Evolutionary conservation across 2,113 vertebrate species (phyloP), one percentile per base, ranked within the genome.

Genomic region (Delphinapterus leucas): DNA sequence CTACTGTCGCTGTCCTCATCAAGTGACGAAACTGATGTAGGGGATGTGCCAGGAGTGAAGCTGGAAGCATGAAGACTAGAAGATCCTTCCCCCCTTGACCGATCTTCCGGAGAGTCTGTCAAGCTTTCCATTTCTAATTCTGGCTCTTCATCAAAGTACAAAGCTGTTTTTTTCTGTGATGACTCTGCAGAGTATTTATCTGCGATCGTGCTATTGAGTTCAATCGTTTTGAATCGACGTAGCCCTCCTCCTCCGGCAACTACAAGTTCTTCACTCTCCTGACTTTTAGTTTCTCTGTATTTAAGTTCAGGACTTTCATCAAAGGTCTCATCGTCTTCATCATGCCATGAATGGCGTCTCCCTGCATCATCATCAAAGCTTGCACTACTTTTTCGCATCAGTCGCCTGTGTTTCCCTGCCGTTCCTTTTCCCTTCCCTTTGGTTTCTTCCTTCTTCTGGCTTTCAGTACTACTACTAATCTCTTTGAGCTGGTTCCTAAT

Each of bases 1-100:
- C 99, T 99, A 89, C 99, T 99, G 98, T 99, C 99, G 97, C 99
- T 99, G 88, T 99, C 99, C 97, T 99, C 99, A 26, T 99, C 99
- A 33, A 99, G 98, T 21, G 99, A 99, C 4, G 99, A 99, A 33
- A 99, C 99, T 25, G 99, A 99, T 8, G 99, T 99, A 73, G 99
- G 99, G 82, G 99, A 99, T 13, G 99, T 99, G 71, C 99, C 99
- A 80, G 99, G 99, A 77, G 99, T 99, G 97, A 99, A 99, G 97
- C 99, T 99, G 71, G 99, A 99, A 71, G 98, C 99, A 92, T 99
- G 99, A 67, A 99, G 98, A 98, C 99, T 99, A 61, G 99, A 99
- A 87, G 99, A 99, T 1, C 99, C 99, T 97, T 99, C 99, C 88
- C 99, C 99, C 96, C 99, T 99, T 88, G 99, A 99, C 67, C 99